Evolutionary conservation across 1,140 invertebrate species (phyloP).

Genomic region (Hylyphantes graminicola): DNA sequence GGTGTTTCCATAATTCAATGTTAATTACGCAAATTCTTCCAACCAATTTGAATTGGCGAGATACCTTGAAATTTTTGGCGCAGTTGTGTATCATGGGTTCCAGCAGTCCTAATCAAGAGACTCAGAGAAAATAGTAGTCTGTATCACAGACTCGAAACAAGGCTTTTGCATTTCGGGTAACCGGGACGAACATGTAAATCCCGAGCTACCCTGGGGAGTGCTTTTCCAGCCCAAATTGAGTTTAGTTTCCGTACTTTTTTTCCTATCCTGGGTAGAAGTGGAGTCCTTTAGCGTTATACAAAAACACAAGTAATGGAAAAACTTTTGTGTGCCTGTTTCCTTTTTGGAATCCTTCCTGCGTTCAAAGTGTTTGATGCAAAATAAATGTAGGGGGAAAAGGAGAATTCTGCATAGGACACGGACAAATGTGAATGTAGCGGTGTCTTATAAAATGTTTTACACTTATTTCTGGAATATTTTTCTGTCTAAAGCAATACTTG

Average conservation of each 20-base stretch:
- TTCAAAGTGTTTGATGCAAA: too few species aligned
- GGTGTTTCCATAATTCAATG: too few species aligned
- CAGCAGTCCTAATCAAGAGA: conserved; percentile 7
- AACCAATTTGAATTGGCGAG: too few species aligned
- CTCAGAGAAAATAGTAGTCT: conserved; percentile 31
- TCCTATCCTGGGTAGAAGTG: background rate
- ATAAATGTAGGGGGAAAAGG: background rate
- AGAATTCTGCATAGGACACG: background rate
- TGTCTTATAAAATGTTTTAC: too few species aligned
- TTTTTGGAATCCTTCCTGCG: background rate
- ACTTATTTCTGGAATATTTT: too few species aligned
- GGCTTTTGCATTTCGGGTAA: conserved; percentile 35
- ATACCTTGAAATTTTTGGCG: too few species aligned
- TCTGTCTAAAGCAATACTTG: too few species aligned
- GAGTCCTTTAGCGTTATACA: conserved; percentile 16
- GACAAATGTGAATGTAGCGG: background rate
- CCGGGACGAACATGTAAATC: conserved; percentile 34
- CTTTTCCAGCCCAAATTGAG: conserved; percentile 41
- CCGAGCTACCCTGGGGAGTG: background rate
- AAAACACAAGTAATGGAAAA: conserved; percentile 8
- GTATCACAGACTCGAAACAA: conserved; percentile 23
- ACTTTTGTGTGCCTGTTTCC: background rate
- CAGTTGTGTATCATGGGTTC: background rate
- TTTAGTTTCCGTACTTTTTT: conserved; percentile 14
- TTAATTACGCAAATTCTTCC: too few species aligned